Evolutionary conservation across 2,113 vertebrate species (phyloP).

Genomic region (Telmatochromis sp.): DNA sequence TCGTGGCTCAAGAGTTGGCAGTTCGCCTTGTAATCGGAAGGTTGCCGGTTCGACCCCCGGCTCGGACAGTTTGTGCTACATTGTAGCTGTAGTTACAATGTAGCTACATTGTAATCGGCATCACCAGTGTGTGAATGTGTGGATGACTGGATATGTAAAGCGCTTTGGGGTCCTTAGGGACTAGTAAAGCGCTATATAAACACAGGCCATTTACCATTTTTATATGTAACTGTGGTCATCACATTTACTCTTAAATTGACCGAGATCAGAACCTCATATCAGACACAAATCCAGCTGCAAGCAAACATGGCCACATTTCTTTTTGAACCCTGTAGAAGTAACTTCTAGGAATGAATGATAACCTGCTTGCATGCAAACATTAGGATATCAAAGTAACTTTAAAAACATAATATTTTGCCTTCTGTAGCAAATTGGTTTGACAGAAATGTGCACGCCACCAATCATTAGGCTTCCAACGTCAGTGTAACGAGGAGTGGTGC

Average conservation of each 20-base stretch:
- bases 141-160: too few relatives aligned
- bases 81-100: too few relatives aligned
- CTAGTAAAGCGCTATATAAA: too few relatives aligned
- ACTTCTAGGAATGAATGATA: neutral
- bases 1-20: too few relatives aligned
- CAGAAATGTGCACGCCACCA: neutral
- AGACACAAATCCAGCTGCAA: neutral
- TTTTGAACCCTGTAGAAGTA: neutral
- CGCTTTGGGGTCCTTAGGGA: too few relatives aligned
- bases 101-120: too few relatives aligned
- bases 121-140: too few relatives aligned
- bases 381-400: neutral
- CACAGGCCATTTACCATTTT: too few relatives aligned
- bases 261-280: neutral
- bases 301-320: neutral
- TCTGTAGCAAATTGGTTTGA: neutral
- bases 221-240: neutral
- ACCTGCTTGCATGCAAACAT: neutral
- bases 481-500: neutral
- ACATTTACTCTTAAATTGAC: neutral
- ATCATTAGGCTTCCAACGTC: fast-evolving
- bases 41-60: too few relatives aligned
- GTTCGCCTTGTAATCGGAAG: too few relatives aligned
- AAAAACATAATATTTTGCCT: neutral
- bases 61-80: too few relatives aligned